Base-by-base conservation (phyloP, 2,888 invertebrate species). In the Zaprionus bogoriensis region DNA sequence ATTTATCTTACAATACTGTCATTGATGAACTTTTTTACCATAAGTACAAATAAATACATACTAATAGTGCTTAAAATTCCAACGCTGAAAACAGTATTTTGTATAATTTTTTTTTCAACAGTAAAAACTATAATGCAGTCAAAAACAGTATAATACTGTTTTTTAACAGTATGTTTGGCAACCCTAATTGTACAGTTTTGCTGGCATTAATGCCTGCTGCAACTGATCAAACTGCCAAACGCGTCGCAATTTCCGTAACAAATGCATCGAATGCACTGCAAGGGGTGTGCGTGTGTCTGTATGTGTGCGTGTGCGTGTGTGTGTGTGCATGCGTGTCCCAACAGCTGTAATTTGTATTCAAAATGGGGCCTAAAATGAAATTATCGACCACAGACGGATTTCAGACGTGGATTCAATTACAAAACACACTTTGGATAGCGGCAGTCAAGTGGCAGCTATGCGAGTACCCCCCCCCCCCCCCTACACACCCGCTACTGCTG, bases 391-490 rank as follows among this genome's bases (percentile, higher is more conserved):
- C 74, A 77, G 80, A 81, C 86, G 80, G 77, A 86, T 77, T 74
- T 69, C 67, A 79, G 81, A 86, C 80, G 87, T 81, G 84, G 87
- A 86, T 82, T 82, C 84, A 84, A 82, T 86, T 86, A 86, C 84
- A 69, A 82, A 67, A 63, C 74, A 68, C 74, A 76, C 70, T 68
- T 52, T 71, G 70, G 60, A 61, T 63, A 58, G 57, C 65, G 58
- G 48, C 46, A 60, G 42, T 52, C 57, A 53, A 52, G 65, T 47
- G 51, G 20, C 53, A 32, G 38, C 32, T 36, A 39, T 39, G 19
- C 38, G 17, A 3, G 27, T 7, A 4, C 20, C 22, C n/a, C 4
- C 22, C 19, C 46, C 25, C 32, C 42, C 5, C 12, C 6, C 10
- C 30, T 9, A 1, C 7, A 23, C 12, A 1, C 17, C 17, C 19